Evolutionary conservation across 1,140 invertebrate genomes (phyloP), one percentile per base, ranked within the genome.

Genomic region (Amyelois transitella): DNA sequence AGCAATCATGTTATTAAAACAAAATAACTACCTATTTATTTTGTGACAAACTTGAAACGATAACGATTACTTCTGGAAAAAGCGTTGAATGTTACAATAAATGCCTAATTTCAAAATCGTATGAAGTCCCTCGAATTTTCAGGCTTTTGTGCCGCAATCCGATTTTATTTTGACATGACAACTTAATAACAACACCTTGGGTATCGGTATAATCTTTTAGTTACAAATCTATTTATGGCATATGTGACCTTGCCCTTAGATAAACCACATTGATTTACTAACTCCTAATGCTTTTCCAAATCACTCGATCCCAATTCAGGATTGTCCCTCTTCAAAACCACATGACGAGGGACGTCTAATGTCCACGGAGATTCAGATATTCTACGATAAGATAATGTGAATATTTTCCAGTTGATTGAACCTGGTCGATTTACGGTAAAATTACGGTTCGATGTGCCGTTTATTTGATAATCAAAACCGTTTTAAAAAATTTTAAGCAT

Each of bases 261-360:
- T 38, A 14, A 38, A 38, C 1, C 32, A 38, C 32, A 6, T 38
- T 82, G 81, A 86, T 86, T 80, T 82, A 86, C 72, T 81, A 81
- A 77, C 77, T 79, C 70, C 55, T 84, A 83, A 86, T 82, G 80
- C 76, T 71, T 80, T 76, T 76, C 69, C 74, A 69, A 77, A 75
- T 77, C 75, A 78, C 72, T 71, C 71, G 59, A 66, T 64, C 69
- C 69, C 79, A 81, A 84, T 84, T 74, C 71, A 66, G 61, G 64
- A 55, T 66, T 75, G 75, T 83, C 81, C 79, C 77, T 84, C 75
- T 78, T 83, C 79, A 86, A 80, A 79, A 75, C 71, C 65, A 62
- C 69, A 77, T 79, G 75, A 80, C 73, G 72, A 64, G 69, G 75
- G 74, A 62, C 65, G 4, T 62, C 65, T 63, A 38, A 12, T 12